These are phyloP conservation scores for Orthosia cruda DNA, from an alignment of 2,888 invertebrate species.

Conservation along the genomic window DNA sequence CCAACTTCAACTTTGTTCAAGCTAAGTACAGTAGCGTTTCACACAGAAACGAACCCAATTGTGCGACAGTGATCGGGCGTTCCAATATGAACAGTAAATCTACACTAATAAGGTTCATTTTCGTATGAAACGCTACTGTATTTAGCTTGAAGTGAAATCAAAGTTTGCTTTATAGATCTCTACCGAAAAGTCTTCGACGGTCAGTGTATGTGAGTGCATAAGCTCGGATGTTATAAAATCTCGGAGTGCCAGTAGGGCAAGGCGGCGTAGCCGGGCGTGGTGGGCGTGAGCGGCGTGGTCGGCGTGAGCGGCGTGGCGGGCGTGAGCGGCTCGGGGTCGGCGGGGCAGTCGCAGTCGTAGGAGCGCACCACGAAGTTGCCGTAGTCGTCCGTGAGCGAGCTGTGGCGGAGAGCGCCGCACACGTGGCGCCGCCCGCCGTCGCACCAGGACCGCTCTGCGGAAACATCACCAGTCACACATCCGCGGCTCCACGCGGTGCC, in stretches of 20 bases:
- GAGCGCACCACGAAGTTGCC: slow-evolving; percentile 89
- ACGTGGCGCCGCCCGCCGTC: slow-evolving; percentile 83
- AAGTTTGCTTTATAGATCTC: not conserved
- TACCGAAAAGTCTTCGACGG: not conserved
- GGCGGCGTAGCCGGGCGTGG: slow-evolving; percentile 28
- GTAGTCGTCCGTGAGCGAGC: slow-evolving; percentile 90
- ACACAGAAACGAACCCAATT: not conserved
- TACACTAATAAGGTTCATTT: not conserved
- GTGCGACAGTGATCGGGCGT: not conserved
- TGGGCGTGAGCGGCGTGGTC: slow-evolving; percentile 33
- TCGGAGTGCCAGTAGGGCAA: slow-evolving; percentile 76
- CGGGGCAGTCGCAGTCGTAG: slow-evolving; percentile 87
- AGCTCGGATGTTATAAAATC: slow-evolving; percentile 75
- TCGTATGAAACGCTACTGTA: not conserved
- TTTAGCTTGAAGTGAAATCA: not conserved
- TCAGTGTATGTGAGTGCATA: slow-evolving; percentile 14
- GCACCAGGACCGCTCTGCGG: slow-evolving; percentile 85
- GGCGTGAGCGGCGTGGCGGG: slow-evolving; percentile 46
- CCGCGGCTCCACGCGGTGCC: not conserved
- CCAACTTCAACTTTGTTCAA: not conserved
- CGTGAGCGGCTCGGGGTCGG: slow-evolving; percentile 40
- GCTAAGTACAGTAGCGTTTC: not conserved
- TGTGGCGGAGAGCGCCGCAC: slow-evolving; percentile 86
- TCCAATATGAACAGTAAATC: not conserved
- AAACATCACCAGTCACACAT: too few relatives aligned